These are phyloP conservation scores for Microctenopoma steveboyesi DNA, from an alignment of 2,797 vertebrate genomes.

Conservation along the genomic window DNA sequence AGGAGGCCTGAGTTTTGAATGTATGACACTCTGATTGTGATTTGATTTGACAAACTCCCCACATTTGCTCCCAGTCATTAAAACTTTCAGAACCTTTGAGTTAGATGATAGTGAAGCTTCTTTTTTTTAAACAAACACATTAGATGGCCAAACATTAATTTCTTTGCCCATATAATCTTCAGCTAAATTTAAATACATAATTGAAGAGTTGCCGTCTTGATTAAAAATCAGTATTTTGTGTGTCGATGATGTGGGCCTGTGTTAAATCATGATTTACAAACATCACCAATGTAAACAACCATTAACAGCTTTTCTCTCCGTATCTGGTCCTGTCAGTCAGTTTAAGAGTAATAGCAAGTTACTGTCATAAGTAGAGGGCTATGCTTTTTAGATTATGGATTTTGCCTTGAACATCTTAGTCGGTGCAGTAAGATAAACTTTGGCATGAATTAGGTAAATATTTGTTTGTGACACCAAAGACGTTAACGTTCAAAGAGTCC, in stretches of 20 bases:
- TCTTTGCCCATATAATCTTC: constrained; percentile 43
- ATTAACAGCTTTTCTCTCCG: not conserved
- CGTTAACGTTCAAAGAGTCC: too few species aligned
- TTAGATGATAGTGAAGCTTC: constrained; percentile 7
- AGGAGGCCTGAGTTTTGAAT: not conserved
- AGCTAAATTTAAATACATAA: constrained; percentile 48
- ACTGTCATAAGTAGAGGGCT: not conserved
- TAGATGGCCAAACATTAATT: constrained; percentile 41
- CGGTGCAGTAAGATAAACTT: too few species aligned
- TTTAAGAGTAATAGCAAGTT: constrained; percentile 8
- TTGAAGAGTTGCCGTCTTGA: constrained; percentile 44
- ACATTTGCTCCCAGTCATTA: constrained; percentile 31
- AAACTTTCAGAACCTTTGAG: constrained; percentile 25
- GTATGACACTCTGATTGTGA: constrained; percentile 12
- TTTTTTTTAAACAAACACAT: constrained; percentile 22
- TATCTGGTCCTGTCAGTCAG: not conserved
- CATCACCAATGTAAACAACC: not conserved
- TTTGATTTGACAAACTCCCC: constrained; percentile 20
- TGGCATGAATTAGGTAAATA: too few species aligned
- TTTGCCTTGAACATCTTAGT: too few species aligned
- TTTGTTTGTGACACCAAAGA: too few species aligned
- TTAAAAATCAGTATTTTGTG: constrained; percentile 29
- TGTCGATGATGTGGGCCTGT: constrained; percentile 5
- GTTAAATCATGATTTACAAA: constrained; percentile 20
- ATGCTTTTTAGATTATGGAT: too few species aligned